Percentiles rank a stretch among this genome's conserved stretches.
Conservation (phyloP, 53 echinoderm and acorn worm genomes). For the Temnopleurus reevesii region DNA sequence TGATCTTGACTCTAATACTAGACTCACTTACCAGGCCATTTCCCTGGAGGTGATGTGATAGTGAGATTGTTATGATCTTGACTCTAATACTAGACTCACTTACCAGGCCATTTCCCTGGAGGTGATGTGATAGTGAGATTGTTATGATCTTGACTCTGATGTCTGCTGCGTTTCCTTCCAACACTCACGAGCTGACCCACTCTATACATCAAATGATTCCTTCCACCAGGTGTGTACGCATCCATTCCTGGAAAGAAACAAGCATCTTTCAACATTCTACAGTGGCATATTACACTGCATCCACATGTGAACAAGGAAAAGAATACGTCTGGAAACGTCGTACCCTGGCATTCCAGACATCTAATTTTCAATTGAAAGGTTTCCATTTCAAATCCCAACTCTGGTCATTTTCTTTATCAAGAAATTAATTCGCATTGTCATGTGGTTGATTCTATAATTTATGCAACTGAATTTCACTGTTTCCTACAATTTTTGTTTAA, state of each 20-base stretch:
- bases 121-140: constrained; percentile 78
- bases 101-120: constrained; percentile 99
- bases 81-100: constrained; percentile 45
- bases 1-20: constrained; percentile 74
- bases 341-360: no score
- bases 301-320: no score
- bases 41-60: constrained; percentile 84
- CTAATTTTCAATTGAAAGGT: no score
- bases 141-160: constrained; percentile 71
- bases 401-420: no score
- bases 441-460: no score
- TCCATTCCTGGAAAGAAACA: constrained; percentile 99
- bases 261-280: no score
- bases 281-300: no score
- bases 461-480: no score
- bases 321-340: no score
- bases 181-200: constrained; percentile 93
- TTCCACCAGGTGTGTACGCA: constrained; percentile 80
- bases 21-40: constrained; percentile 96
- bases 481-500: no score
- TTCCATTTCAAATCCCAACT: no score
- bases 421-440: no score
- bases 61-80: constrained; percentile 73
- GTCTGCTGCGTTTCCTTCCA: constrained; percentile 72
- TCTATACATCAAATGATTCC: constrained; percentile 79